Conservation (phyloP, 2,888 invertebrate genomes). For the Drosophila mulleri region DNA sequence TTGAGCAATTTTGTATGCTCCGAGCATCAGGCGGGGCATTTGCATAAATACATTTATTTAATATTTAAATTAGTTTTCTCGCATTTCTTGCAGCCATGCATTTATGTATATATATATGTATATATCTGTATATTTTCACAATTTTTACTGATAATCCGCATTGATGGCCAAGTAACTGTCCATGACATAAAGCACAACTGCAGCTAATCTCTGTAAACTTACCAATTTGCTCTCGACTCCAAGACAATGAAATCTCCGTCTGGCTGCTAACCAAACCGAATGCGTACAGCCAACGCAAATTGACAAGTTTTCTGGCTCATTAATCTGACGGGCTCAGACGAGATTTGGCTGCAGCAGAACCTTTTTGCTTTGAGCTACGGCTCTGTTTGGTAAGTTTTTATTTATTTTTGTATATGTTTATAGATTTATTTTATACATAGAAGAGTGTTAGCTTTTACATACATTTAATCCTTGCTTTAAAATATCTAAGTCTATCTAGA, state of each 20-base stretch:
- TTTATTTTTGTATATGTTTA: not conserved
- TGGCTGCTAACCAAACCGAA: constrained; percentile 16
- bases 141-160: constrained; percentile 54
- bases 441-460: no score
- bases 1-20: constrained; percentile 63
- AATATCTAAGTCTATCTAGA: no score
- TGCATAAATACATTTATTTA: constrained; percentile 78
- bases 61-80: constrained; percentile 75
- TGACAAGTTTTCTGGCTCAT: constrained; percentile 30
- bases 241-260: constrained; percentile 11
- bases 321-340: not conserved
- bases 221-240: constrained; percentile 33
- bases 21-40: constrained; percentile 56
- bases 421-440: not conserved
- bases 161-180: constrained; percentile 57
- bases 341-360: not conserved
- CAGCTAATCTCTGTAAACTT: constrained; percentile 26
- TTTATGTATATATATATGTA: constrained; percentile 13
- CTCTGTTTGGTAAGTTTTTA: not conserved
- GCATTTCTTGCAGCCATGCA: constrained; percentile 58
- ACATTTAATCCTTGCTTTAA: no score
- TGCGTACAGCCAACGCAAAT: constrained; percentile 28
- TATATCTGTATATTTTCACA: not conserved
- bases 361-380: not conserved
- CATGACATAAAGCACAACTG: constrained; percentile 49